phyloP scores from a whole-genome alignment of 2,113 vertebrate species.

The Lanius ludovicianus region DNA sequence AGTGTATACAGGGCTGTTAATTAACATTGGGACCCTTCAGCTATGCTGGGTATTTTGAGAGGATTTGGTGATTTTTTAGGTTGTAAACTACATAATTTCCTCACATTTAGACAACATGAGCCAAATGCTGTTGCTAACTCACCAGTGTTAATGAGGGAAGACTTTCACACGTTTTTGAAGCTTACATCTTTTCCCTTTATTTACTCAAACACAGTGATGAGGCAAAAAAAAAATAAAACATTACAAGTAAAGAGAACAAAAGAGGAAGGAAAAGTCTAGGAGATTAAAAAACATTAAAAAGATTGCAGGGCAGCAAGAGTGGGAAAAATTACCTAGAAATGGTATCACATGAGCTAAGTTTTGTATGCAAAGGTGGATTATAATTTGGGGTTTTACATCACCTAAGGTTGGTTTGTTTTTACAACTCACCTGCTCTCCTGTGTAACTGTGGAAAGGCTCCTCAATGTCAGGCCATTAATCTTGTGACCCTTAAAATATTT shows the following conservation, averaged over 20 bases:
- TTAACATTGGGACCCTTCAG: neutral
- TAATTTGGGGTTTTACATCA: neutral
- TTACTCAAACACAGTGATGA: neutral
- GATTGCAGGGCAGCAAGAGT: neutral
- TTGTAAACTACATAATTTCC: neutral
- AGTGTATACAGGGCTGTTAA: neutral
- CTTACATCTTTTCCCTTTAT: neutral
- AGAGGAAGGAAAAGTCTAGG: neutral
- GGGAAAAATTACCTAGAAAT: neutral
- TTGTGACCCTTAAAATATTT: conserved; percentile 16
- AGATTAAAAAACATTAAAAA: neutral
- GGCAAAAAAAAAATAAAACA: neutral
- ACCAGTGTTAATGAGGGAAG: neutral
- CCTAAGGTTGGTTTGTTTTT: neutral
- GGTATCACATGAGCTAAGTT: neutral
- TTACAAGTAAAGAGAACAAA: neutral
- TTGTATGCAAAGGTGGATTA: neutral
- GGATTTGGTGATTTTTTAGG: neutral
- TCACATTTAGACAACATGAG: neutral
- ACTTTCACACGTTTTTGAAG: neutral
- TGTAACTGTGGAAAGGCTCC: neutral
- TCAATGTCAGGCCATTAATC: neutral
- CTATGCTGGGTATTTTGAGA: fast-evolving
- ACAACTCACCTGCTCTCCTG: neutral
- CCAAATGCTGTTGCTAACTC: neutral